Percentiles rank a stretch among this genome's conserved stretches.
Conservation (phyloP, 2,113 vertebrate genomes). For the Oncorhynchus keta region DNA sequence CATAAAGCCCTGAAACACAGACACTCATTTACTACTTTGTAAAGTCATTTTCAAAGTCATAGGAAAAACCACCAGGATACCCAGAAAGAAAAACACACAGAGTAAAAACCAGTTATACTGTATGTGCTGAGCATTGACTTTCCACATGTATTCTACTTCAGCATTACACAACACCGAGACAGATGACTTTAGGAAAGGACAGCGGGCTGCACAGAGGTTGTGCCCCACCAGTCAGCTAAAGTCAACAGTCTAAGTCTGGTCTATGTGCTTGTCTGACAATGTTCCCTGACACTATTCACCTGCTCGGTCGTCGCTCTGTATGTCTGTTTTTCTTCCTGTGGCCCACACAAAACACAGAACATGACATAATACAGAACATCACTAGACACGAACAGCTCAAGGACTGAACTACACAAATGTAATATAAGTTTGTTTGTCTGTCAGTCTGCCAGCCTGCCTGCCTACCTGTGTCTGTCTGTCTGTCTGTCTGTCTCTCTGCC, state of each 20-base stretch:
- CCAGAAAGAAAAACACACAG: constrained; percentile 18
- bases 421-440: no score
- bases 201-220: neutral
- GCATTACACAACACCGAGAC: constrained; percentile 11
- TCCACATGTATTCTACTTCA: neutral
- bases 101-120: neutral
- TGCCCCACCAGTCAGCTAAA: neutral
- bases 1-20: constrained; percentile 53
- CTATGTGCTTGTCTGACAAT: constrained; percentile 27
- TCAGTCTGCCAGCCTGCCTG: no score
- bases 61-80: constrained; percentile 13
- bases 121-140: constrained; percentile 1
- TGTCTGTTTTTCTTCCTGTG: constrained; percentile 24
- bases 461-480: no score
- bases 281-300: constrained; percentile 47
- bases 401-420: no score
- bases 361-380: neutral
- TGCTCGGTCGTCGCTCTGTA: constrained; percentile 18
- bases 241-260: neutral
- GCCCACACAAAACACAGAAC: neutral
- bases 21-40: constrained; percentile 34
- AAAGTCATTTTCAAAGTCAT: constrained; percentile 32
- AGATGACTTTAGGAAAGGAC: neutral
- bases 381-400: no score
- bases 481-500: no score